These are phyloP conservation scores for Phataginus tricuspis DNA, from an alignment of 2,797 vertebrate species.

Conservation along the genomic window DNA sequence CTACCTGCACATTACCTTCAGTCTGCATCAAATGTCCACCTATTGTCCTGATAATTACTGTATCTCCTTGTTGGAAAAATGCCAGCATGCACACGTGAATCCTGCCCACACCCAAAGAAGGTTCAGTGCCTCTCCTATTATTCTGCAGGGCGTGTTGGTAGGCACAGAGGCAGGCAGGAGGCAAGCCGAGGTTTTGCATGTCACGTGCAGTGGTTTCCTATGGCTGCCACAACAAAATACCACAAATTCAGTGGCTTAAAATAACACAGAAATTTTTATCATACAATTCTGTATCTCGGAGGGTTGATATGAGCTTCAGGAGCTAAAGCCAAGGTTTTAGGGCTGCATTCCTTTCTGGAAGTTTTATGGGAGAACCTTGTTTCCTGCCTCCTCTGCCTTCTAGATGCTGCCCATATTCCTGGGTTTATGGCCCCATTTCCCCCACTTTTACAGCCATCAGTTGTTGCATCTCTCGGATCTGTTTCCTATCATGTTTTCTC, in stretches of 20 bases:
- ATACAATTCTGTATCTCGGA: neutral
- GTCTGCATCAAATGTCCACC: neutral
- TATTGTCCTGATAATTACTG: neutral
- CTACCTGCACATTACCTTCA: neutral
- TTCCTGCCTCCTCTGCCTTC: neutral
- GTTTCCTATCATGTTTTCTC: neutral
- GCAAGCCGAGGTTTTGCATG: neutral
- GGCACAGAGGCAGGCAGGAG: neutral
- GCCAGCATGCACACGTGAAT: neutral
- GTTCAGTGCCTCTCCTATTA: neutral
- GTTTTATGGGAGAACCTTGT: neutral
- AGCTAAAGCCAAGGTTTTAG: neutral
- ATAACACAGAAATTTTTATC: neutral
- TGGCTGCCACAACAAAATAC: neutral
- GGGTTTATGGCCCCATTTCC: neutral
- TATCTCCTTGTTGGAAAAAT: neutral
- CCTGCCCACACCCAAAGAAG: neutral
- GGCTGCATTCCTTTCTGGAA: neutral
- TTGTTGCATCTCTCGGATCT: neutral
- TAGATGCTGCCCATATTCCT: neutral
- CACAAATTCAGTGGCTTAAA: neutral
- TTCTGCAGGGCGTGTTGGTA: neutral
- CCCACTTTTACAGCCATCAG: neutral
- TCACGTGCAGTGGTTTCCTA: neutral
- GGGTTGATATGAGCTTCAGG: neutral